Conservation (phyloP, 2,797 vertebrate genomes). For the Gallinago nigripennis region DNA sequence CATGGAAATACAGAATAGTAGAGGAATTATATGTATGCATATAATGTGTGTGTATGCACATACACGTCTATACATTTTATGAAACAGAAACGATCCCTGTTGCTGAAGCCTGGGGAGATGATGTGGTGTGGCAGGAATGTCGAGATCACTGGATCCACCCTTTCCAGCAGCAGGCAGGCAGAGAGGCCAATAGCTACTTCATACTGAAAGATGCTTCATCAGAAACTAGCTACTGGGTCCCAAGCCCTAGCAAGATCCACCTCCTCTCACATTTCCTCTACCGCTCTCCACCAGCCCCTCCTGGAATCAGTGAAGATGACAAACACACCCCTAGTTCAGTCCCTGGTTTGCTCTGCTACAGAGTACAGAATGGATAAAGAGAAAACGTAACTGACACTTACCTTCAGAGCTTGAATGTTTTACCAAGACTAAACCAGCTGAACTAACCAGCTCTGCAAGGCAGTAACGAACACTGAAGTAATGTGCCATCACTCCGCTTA, state of each 20-base stretch:
- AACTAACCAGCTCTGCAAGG: neutral
- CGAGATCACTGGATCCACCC: neutral
- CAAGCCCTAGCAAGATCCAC: neutral
- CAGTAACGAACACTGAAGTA: neutral
- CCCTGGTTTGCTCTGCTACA: neutral
- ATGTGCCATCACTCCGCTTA: neutral
- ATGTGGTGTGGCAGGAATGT: constrained; percentile 12
- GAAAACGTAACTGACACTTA: neutral
- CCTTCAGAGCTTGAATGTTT: neutral
- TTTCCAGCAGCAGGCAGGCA: neutral
- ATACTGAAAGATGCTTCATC: neutral
- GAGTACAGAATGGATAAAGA: neutral
- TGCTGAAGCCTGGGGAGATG: neutral
- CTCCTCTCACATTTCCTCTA: neutral
- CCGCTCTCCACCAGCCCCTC: accelerated
- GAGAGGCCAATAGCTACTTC: neutral
- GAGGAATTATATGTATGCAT: neutral
- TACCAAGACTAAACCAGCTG: neutral
- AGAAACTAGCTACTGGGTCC: neutral
- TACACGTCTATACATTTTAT: neutral
- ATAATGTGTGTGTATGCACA: neutral
- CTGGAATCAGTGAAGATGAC: accelerated
- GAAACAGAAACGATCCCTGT: neutral
- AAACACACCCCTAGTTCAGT: neutral
- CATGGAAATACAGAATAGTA: neutral